Percentiles rank a stretch among this genome's conserved stretches.
These are phyloP conservation scores for Halichondria panicea DNA, from an alignment of 37 sponge, comb jelly and placozoan genomes.

Conservation along the genomic window DNA sequence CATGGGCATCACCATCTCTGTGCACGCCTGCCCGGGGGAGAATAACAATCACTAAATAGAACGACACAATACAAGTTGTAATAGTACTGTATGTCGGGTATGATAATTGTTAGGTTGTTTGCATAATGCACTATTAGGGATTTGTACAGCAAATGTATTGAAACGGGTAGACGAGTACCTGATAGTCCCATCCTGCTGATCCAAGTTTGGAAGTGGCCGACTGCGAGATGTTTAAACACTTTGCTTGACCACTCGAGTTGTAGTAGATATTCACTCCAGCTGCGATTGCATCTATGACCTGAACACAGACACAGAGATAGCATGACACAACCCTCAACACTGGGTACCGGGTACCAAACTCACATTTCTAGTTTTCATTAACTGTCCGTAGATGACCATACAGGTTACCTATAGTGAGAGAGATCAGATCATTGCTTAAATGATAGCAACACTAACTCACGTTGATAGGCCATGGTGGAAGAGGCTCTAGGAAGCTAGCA, in stretches of 20 bases:
- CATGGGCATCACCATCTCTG: slow-evolving; percentile 96
- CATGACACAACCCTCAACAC: neutral
- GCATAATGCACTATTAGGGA: neutral
- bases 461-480: slow-evolving; percentile 94
- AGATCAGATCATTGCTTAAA: neutral
- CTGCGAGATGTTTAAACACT: slow-evolving; percentile 48
- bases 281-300: slow-evolving; percentile 64
- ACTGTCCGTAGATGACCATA: neutral
- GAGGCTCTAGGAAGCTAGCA: slow-evolving; percentile 86
- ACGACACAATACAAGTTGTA: neutral
- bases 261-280: slow-evolving; percentile 66
- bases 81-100: neutral
- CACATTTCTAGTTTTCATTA: too few relatives aligned
- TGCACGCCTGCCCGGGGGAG: slow-evolving; percentile 64
- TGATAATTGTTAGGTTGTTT: neutral
- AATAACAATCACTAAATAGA: slow-evolving; percentile 1
- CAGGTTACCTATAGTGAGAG: slow-evolving; percentile 1
- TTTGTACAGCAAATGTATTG: slow-evolving; percentile 3
- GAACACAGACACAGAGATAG: slow-evolving; percentile 2
- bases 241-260: slow-evolving; percentile 71
- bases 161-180: slow-evolving; percentile 48
- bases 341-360: neutral
- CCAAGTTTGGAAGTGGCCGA: slow-evolving; percentile 42
- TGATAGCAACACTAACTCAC: neutral
- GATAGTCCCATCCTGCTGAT: slow-evolving; percentile 65